Conservation (phyloP, 2,797 vertebrate species). For the Gymnoscopelus braueri region DNA sequence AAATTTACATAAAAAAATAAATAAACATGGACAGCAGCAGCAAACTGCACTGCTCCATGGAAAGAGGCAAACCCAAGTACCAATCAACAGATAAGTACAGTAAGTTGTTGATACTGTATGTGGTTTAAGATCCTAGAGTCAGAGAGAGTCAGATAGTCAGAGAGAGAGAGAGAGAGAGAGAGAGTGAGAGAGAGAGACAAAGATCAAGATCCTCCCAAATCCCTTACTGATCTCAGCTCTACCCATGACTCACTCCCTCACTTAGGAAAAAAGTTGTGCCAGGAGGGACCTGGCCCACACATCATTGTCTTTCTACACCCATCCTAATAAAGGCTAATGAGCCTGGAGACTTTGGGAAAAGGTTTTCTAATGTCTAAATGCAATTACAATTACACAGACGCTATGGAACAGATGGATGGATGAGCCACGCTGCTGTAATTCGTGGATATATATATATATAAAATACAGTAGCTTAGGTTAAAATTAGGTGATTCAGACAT, state of each 20-base stretch:
- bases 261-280: conserved; percentile 51
- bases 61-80: too few species aligned
- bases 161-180: not conserved
- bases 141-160: conserved; percentile 5
- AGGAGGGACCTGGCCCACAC: conserved; percentile 30
- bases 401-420: conserved; percentile 48
- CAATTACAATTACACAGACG: conserved; percentile 58
- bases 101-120: too few species aligned
- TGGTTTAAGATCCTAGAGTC: too few species aligned
- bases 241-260: conserved; percentile 46
- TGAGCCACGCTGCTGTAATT: conserved; percentile 34
- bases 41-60: too few species aligned
- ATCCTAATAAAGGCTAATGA: conserved; percentile 71
- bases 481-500: conserved; percentile 14
- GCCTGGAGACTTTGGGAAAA: conserved; percentile 63
- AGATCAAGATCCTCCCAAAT: conserved; percentile 14
- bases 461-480: conserved; percentile 30
- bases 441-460: conserved; percentile 13
- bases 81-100: too few species aligned
- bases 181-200: conserved; percentile 5
- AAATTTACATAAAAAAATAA: too few species aligned
- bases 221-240: conserved; percentile 26
- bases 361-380: conserved; percentile 60
- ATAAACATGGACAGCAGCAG: too few species aligned
- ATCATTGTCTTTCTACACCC: conserved; percentile 56